These are phyloP conservation scores for Conistra vaccinii DNA, from an alignment of 2,888 invertebrate genomes.

Conservation along the genomic window DNA sequence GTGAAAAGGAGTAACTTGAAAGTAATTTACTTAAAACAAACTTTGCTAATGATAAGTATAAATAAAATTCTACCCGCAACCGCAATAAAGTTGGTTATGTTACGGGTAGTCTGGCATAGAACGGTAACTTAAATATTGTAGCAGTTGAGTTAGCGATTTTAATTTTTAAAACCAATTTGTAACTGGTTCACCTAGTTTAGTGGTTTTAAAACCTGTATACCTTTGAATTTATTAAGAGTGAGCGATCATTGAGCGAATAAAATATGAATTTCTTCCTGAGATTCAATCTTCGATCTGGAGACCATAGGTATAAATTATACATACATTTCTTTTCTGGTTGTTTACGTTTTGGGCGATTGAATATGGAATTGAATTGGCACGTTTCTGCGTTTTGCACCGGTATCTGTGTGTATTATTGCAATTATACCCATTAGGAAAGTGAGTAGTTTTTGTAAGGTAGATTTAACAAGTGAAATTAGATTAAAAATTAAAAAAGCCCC, in stretches of 20 bases:
- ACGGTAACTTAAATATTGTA: constrained; percentile 28
- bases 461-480: no score
- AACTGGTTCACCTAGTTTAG: neutral
- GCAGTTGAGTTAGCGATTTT: neutral
- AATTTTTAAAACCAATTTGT: constrained; percentile 24
- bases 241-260: neutral
- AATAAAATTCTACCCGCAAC: constrained; percentile 39
- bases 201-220: neutral
- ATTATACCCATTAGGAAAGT: no score
- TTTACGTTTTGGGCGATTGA: no score
- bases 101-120: neutral
- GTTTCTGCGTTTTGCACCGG: no score
- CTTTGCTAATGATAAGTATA: constrained; percentile 47
- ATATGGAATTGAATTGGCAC: no score
- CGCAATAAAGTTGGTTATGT: constrained; percentile 44
- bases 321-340: no score
- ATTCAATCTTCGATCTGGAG: no score
- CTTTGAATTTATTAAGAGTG: neutral
- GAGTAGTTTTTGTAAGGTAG: no score
- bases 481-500: no score
- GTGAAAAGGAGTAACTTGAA: constrained; percentile 32
- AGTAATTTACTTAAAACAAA: constrained; percentile 53
- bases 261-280: neutral
- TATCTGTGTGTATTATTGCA: no score
- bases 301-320: no score